A percentile compares a stretch with the other conserved stretches of the same genome.
These are phyloP conservation scores for Rousettus madagascariensis DNA, from an alignment of 2,797 vertebrate genomes.

Conservation along the genomic window DNA sequence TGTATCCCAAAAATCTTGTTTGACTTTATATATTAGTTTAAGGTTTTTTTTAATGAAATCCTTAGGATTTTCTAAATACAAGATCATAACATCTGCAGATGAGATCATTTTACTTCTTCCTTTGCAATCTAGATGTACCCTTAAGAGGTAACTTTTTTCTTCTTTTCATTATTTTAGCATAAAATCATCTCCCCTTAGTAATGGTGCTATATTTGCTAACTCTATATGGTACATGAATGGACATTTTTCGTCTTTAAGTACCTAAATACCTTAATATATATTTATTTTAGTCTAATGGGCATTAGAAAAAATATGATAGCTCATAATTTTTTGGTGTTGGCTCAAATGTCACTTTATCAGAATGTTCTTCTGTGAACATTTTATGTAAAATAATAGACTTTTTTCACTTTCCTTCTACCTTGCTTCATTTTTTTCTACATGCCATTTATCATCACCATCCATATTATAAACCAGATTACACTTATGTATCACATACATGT, in stretches of 20 bases:
- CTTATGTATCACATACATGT: neutral
- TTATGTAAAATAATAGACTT: neutral
- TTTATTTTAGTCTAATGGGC: neutral
- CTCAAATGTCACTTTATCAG: neutral
- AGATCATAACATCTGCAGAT: neutral
- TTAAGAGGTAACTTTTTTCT: conserved; percentile 27
- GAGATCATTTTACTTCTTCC: conserved; percentile 4
- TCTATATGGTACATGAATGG: neutral
- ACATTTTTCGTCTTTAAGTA: conserved; percentile 10
- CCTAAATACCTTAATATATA: neutral
- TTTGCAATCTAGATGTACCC: neutral
- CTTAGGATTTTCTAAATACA: neutral
- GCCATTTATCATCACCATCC: neutral
- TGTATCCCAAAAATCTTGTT: neutral
- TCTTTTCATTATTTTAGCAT: conserved; percentile 32
- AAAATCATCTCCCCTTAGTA: neutral
- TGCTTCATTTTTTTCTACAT: neutral
- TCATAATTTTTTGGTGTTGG: neutral
- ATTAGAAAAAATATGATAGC: conserved; percentile 28
- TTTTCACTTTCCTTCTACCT: neutral
- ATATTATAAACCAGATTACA: neutral
- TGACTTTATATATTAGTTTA: neutral
- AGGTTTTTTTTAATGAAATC: neutral
- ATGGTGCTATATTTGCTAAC: neutral
- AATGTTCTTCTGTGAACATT: neutral